A percentile compares a stretch with the other conserved stretches of the same genome.
phyloP scores from a whole-genome alignment of 2,113 vertebrate species.

The Erythrocercus mccallii region DNA sequence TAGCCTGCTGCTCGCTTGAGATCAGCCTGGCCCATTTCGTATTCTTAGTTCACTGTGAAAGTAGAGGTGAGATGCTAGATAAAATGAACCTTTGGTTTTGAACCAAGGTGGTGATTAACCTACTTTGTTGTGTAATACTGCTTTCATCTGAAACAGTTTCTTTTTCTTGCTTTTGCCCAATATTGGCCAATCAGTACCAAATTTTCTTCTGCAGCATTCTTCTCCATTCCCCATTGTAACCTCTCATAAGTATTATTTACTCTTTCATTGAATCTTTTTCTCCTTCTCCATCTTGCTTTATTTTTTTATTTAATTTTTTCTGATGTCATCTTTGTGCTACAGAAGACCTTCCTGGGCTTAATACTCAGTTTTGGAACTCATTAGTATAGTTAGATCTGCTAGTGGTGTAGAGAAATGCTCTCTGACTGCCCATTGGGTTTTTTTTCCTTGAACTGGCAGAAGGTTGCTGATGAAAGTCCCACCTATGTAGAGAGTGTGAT shows the following conservation, averaged over 20 bases:
- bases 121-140: background rate
- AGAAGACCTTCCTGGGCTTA: background rate
- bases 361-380: background rate
- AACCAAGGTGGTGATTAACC: background rate
- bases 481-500: background rate
- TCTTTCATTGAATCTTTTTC: background rate
- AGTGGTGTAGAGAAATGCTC: background rate
- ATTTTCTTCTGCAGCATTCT: rapidly evolving
- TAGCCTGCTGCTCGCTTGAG: background rate
- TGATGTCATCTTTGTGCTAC: background rate
- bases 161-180: background rate
- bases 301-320: background rate
- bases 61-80: background rate
- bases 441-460: background rate
- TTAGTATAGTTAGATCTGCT: background rate
- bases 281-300: background rate
- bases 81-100: background rate
- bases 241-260: background rate
- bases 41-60: background rate
- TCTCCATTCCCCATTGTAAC: rapidly evolving
- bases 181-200: background rate
- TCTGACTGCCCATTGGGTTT: background rate
- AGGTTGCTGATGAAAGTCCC: background rate
- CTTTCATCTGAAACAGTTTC: background rate
- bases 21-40: background rate